phyloP scores from a whole-genome alignment of 2,797 vertebrate species.

The Pangasius djambal region DNA sequence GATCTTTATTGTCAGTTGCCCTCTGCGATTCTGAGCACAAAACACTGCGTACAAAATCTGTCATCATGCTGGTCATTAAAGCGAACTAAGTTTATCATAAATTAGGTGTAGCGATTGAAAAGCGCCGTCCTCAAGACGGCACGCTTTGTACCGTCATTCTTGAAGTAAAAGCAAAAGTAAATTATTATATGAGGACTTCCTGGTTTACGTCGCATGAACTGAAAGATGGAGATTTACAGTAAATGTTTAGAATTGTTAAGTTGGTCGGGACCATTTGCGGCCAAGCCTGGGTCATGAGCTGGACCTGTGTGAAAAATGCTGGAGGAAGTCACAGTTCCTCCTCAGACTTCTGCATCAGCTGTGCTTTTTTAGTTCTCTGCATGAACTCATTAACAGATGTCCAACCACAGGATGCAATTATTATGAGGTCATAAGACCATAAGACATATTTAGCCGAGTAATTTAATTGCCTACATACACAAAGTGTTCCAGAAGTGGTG shows the following conservation, averaged over 20 bases:
- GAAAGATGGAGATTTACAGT: not conserved
- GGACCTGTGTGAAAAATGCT: not conserved
- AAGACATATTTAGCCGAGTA: not conserved
- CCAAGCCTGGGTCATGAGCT: not conserved
- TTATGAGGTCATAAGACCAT: too few relatives aligned
- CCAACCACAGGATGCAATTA: not conserved
- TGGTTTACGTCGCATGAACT: not conserved
- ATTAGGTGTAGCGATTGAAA: not conserved
- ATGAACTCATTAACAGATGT: not conserved
- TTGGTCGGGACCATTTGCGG: not conserved
- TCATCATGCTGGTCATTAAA: not conserved
- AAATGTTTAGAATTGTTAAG: not conserved
- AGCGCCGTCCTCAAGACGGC: not conserved
- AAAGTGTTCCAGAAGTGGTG: not conserved
- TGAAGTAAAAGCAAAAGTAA: not conserved
- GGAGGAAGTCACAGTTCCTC: constrained; percentile 41
- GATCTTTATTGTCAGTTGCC: not conserved
- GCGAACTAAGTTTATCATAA: too few relatives aligned
- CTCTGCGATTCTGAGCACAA: not conserved
- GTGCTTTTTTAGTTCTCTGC: not conserved
- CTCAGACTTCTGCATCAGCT: constrained; percentile 23
- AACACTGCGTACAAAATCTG: not conserved
- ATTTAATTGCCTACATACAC: too few relatives aligned
- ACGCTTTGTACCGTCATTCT: not conserved
- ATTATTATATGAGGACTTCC: not conserved